Evolutionary conservation across 1,140 invertebrate species (phyloP).

Genomic region (Lepidotrigona ventralis): DNA sequence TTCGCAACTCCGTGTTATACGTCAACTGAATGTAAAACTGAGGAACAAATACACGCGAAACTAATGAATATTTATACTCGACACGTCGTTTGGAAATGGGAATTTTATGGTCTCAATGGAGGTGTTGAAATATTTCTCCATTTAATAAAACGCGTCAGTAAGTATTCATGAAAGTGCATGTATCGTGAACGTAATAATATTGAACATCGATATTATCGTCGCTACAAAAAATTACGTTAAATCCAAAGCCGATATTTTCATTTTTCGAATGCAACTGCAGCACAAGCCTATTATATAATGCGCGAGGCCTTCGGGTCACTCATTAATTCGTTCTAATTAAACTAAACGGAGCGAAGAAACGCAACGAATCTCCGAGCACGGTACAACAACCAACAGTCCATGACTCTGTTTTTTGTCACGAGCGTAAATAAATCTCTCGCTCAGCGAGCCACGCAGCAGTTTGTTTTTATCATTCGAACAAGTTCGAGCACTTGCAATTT

Average conservation of each 20-base stretch:
- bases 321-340: conserved; percentile 3
- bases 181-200: background rate
- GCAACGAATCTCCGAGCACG: background rate
- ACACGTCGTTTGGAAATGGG: background rate
- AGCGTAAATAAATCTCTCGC: conserved; percentile 10
- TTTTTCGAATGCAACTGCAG: background rate
- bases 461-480: background rate
- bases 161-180: background rate
- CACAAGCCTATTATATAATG: background rate
- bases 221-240: background rate
- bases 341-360: background rate
- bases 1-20: too few relatives aligned
- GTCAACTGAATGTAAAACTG: background rate
- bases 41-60: background rate
- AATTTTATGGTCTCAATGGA: background rate
- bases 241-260: background rate
- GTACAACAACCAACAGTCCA: background rate
- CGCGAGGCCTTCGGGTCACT: background rate
- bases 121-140: background rate
- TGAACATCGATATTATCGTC: background rate
- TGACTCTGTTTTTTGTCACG: background rate
- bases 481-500: background rate
- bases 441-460: background rate
- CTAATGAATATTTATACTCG: conserved; percentile 6
- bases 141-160: background rate